Conservation (phyloP, 2,797 vertebrate genomes). For the Neosilurus hyrtlii region DNA sequence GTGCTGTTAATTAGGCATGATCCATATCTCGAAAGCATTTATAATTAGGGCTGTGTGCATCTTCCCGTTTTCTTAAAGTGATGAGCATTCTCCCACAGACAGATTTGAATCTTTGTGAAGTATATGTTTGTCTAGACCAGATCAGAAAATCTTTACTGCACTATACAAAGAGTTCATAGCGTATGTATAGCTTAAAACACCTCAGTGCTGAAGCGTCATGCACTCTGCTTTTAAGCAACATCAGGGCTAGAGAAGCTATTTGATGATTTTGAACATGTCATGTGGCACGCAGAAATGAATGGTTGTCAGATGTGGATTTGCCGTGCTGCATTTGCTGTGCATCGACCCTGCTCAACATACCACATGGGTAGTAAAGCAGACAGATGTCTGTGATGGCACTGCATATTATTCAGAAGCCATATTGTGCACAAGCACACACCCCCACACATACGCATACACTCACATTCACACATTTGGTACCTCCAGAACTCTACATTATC, state of each 20-base stretch:
- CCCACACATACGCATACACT: background rate
- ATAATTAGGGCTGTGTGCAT: background rate
- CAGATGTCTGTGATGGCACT: constrained; percentile 45
- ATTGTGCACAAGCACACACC: background rate
- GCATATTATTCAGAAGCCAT: constrained; percentile 44
- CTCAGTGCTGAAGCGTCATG: background rate
- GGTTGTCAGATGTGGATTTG: constrained; percentile 37
- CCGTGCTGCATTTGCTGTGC: constrained; percentile 34
- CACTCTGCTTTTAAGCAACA: background rate
- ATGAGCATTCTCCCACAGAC: background rate
- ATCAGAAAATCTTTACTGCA: background rate
- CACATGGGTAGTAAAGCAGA: constrained; percentile 40
- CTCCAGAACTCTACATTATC: background rate
- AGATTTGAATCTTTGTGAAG: background rate
- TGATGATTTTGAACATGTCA: background rate
- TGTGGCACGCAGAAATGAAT: constrained; percentile 13
- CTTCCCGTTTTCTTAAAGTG: background rate
- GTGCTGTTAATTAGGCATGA: background rate
- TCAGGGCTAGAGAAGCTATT: background rate
- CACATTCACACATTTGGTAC: background rate
- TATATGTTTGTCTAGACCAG: no score
- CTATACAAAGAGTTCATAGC: background rate
- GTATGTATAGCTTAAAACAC: constrained; percentile 11
- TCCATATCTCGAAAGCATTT: background rate
- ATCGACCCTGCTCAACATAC: constrained; percentile 38